Evolutionary conservation across 1,140 invertebrate species (phyloP), one percentile per base, ranked within the genome.

Genomic region (Apolygus lucorum): DNA sequence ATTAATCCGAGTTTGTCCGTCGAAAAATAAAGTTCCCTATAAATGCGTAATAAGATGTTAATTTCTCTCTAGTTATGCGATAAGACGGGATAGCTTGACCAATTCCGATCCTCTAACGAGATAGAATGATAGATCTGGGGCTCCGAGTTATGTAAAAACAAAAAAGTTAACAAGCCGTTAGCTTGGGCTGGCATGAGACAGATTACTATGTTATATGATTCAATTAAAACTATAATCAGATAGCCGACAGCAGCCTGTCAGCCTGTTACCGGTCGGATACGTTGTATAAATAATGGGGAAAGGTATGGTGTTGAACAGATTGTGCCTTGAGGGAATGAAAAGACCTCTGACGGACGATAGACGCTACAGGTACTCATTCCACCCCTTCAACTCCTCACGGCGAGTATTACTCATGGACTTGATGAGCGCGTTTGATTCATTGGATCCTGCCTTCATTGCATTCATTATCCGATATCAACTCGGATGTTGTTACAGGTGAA

Each of bases 131-230:
- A 49, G 17, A 49, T 49, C 34, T 8, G 17, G 34, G 34, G n/a
- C n/a, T n/a, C 34, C 34, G 8, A 49, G 34, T 49, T 49, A 49
- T 49, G 34, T 49, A n/a, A n/a, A n/a, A n/a, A n/a, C n/a, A n/a
- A 49, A 49, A 49, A 49, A 11, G 34, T 49, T 49, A 49, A 49
- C 34, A 49, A 49, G 34, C 8, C 34, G 34, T 49, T 17, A 49
- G 8, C 34, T 49, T 49, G 34, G 34, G 8, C 34, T 49, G 34
- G 17, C 34, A 49, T 11, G 34, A 49, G 34, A 49, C 34, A 49
- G 34, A 49, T 49, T 49, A 49, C 34, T 49, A 49, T 49, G 34
- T 49, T 49, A 49, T 49, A 49, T 49, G 34, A 49, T 49, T 49
- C 34, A 49, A 49, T 49, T 49, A 49, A 49, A 49, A 49, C 34